These are phyloP conservation scores for Pangasianodon gigas DNA, from an alignment of 2,113 vertebrate genomes.

Conservation along the genomic window DNA sequence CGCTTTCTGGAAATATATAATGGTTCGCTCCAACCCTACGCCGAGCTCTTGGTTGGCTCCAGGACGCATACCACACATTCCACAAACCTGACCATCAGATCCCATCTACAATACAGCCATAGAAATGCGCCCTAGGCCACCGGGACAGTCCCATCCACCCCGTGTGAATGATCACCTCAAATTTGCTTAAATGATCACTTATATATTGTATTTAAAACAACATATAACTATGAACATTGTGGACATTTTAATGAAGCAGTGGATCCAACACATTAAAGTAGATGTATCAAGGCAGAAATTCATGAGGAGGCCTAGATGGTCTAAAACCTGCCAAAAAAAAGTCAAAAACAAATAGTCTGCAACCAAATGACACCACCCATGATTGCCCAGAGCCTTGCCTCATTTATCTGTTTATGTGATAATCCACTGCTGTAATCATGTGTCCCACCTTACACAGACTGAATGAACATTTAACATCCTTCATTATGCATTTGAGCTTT, in stretches of 20 bases:
- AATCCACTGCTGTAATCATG: constrained; percentile 48
- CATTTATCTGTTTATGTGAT: constrained; percentile 43
- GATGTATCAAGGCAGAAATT: not conserved
- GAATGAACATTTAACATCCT: constrained; percentile 23
- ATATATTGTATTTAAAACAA: not conserved
- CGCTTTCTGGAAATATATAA: rapidly evolving
- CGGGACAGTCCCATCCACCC: constrained; percentile 36
- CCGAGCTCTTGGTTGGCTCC: constrained; percentile 57
- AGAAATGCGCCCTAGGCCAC: constrained; percentile 44
- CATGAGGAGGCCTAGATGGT: not conserved
- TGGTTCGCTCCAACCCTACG: constrained; percentile 17
- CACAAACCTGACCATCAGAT: constrained; percentile 71
- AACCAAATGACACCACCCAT: constrained; percentile 38
- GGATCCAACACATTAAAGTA: not conserved
- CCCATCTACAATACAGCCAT: constrained; percentile 53
- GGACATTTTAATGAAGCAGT: not conserved
- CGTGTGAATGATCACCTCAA: not conserved
- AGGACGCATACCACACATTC: constrained; percentile 80
- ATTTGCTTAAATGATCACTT: not conserved
- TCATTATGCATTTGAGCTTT: constrained; percentile 4
- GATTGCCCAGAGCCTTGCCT: constrained; percentile 30
- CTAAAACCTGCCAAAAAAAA: not conserved
- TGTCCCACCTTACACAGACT: constrained; percentile 38
- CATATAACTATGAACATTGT: too few relatives aligned
- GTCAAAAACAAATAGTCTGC: constrained; percentile 22